Conservation (phyloP, 2,888 invertebrate species). For the Arrhopalites spinosus region DNA sequence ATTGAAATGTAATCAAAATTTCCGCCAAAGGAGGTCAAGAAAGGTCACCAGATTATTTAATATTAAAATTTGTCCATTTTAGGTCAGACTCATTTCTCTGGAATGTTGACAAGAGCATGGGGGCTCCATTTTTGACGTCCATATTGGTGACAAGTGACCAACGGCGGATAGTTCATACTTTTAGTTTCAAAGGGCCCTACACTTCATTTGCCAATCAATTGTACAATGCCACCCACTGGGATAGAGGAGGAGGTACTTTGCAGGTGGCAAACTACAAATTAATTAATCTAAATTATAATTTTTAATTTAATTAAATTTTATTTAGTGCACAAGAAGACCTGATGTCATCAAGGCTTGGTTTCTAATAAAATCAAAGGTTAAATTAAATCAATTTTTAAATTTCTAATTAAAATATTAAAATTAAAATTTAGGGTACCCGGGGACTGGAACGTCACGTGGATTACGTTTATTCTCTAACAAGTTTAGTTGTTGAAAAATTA, state of each 20-base stretch:
- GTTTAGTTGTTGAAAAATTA: not conserved
- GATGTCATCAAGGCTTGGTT: constrained; percentile 13
- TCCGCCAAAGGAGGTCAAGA: no score
- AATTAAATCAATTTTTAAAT: not conserved
- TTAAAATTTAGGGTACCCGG: not conserved
- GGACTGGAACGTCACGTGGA: constrained; percentile 1
- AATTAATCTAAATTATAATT: no score
- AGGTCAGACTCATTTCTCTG: constrained; percentile 16
- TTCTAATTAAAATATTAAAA: no score
- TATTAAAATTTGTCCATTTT: not conserved
- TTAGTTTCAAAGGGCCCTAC: not conserved
- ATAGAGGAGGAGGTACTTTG: constrained; percentile 3
- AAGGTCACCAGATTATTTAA: no score
- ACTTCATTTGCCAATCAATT: not conserved
- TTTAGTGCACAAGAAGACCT: not conserved
- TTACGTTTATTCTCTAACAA: not conserved
- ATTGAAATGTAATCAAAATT: constrained; percentile 11
- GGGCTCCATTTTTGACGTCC: not conserved
- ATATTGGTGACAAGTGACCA: not conserved
- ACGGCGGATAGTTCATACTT: not conserved
- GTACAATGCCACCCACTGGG: constrained; percentile 5
- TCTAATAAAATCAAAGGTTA: constrained; percentile 8
- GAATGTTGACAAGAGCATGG: not conserved
- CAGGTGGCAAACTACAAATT: not conserved
- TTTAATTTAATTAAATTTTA: no score